These are phyloP conservation scores for Macrocentrus cingulum DNA, from an alignment of 1,140 invertebrate genomes.

Conservation along the genomic window DNA sequence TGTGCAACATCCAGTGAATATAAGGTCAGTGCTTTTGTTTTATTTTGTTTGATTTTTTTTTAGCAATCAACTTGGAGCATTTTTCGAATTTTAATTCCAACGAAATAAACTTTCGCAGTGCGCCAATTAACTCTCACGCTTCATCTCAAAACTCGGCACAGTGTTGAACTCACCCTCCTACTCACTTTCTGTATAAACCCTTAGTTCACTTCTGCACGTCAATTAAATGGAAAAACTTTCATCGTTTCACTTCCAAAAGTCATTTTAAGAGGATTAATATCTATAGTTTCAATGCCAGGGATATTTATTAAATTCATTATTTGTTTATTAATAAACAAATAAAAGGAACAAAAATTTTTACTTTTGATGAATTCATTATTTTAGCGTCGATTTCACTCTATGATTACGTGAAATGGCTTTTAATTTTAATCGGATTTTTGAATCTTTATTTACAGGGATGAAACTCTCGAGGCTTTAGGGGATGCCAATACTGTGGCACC, in stretches of 20 bases:
- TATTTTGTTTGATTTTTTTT: constrained; percentile 20
- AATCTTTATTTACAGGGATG: constrained; percentile 71
- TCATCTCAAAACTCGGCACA: constrained; percentile 4
- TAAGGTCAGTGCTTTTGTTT: too few species aligned
- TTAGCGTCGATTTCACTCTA: too few species aligned
- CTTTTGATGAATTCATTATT: too few species aligned
- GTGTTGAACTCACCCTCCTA: constrained; percentile 5
- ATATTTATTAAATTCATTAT: too few species aligned
- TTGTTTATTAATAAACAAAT: too few species aligned
- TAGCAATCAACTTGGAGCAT: neutral
- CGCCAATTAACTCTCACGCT: constrained; percentile 8
- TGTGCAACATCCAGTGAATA: constrained; percentile 88
- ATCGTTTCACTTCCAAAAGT: neutral
- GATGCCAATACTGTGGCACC: constrained; percentile 94
- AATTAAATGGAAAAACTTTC: constrained; percentile 18
- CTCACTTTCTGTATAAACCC: neutral
- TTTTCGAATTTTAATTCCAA: constrained; percentile 15
- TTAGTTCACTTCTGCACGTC: neutral
- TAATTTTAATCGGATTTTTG: neutral
- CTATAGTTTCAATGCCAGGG: constrained; percentile 1
- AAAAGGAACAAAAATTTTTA: too few species aligned
- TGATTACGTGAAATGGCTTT: constrained; percentile 1
- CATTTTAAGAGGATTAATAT: neutral
- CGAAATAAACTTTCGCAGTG: constrained; percentile 3
- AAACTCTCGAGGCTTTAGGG: constrained; percentile 88